These are phyloP conservation scores for Trichogramma evanescens DNA, from an alignment of 2,888 invertebrate species.

Conservation along the genomic window DNA sequence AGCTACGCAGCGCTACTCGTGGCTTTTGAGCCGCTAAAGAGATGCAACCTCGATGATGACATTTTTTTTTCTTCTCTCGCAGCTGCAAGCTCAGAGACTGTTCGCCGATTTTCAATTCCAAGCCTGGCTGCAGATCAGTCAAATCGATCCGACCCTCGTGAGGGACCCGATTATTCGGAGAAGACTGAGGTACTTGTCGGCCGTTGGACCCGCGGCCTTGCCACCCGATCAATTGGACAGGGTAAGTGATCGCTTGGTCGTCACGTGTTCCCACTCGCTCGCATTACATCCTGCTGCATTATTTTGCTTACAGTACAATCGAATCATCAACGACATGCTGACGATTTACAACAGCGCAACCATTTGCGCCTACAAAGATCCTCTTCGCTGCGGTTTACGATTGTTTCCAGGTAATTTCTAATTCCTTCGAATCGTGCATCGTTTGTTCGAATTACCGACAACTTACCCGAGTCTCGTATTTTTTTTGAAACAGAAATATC, in stretches of 20 bases:
- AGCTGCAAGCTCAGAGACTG: conserved; percentile 73
- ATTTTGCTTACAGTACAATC: conserved; percentile 62
- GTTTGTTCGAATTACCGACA: background rate
- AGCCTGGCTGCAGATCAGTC: conserved; percentile 68
- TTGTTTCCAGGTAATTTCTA: conserved; percentile 62
- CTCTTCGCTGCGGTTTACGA: conserved; percentile 72
- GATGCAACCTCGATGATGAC: background rate
- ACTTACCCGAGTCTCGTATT: background rate
- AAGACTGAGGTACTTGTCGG: conserved; percentile 68
- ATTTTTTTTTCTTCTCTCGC: conserved; percentile 35
- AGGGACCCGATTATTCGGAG: conserved; percentile 64
- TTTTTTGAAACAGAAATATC: conserved; percentile 46
- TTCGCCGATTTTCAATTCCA: conserved; percentile 79
- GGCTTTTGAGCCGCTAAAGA: no score
- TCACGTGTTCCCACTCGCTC: background rate
- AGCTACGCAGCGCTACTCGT: no score
- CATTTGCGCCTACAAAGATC: conserved; percentile 77
- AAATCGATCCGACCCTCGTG: conserved; percentile 60
- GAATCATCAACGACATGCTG: conserved; percentile 81
- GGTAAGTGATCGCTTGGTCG: conserved; percentile 50
- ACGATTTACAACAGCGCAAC: conserved; percentile 79
- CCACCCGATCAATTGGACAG: conserved; percentile 77
- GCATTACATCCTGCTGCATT: background rate
- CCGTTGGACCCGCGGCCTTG: conserved; percentile 76
- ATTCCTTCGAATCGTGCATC: background rate